Conservation (phyloP, 2,888 invertebrate species). For the Limenitis camilla region DNA sequence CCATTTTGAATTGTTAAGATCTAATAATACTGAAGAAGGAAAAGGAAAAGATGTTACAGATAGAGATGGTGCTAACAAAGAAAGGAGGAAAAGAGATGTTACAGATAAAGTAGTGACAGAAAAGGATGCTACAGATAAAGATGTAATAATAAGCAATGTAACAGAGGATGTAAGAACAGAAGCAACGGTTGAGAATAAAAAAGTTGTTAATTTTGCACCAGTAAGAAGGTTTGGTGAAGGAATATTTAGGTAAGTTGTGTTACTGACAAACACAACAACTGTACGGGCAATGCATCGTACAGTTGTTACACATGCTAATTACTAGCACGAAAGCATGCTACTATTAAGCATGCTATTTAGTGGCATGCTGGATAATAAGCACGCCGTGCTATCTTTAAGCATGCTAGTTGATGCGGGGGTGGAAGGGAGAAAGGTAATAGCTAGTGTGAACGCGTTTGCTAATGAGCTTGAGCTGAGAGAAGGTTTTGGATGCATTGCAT, state of each 20-base stretch:
- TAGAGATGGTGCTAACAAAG: slow-evolving; percentile 4
- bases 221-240: slow-evolving; percentile 4
- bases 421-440: too few relatives aligned
- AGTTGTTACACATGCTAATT: too few relatives aligned
- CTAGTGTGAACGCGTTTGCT: too few relatives aligned
- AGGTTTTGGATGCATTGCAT: too few relatives aligned
- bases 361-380: too few relatives aligned
- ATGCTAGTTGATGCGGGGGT: too few relatives aligned
- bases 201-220: slow-evolving; percentile 12
- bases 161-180: neutral
- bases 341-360: too few relatives aligned
- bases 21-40: slow-evolving; percentile 15
- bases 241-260: slow-evolving; percentile 2
- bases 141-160: neutral
- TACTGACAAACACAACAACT: too few relatives aligned
- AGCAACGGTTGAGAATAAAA: slow-evolving; percentile 4
- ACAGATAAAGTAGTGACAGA: neutral
- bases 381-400: too few relatives aligned
- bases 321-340: too few relatives aligned
- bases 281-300: too few relatives aligned
- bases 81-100: slow-evolving; percentile 2
- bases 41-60: slow-evolving; percentile 10
- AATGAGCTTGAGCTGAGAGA: too few relatives aligned
- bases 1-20: slow-evolving; percentile 11
- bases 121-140: neutral